These are phyloP conservation scores for Watsonalla cultraria DNA, from an alignment of 2,888 invertebrate genomes.

Conservation along the genomic window DNA sequence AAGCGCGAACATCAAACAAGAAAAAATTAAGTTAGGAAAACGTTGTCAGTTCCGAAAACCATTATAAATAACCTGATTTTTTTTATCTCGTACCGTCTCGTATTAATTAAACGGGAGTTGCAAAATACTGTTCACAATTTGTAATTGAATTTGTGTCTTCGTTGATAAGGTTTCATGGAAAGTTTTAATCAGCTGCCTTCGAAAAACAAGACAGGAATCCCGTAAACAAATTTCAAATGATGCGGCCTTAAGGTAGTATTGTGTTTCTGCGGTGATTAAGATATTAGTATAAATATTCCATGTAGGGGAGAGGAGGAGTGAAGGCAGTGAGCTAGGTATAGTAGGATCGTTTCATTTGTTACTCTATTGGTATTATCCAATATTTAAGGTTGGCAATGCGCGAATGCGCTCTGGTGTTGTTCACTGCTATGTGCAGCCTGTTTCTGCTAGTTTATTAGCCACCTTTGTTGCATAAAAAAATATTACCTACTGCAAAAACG, in stretches of 20 bases:
- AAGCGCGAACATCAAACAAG: conserved; percentile 6
- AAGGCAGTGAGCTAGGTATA: too few relatives aligned
- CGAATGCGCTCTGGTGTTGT: too few relatives aligned
- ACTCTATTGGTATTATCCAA: too few relatives aligned
- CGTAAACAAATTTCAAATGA: not conserved
- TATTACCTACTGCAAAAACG: too few relatives aligned
- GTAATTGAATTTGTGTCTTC: conserved; percentile 20
- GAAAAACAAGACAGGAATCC: not conserved
- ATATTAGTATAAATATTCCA: too few relatives aligned
- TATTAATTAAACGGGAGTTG: conserved; percentile 21
- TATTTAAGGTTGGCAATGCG: too few relatives aligned
- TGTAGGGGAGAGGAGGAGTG: too few relatives aligned
- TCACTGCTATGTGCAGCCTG: too few relatives aligned
- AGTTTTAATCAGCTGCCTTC: not conserved
- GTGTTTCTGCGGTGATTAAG: too few relatives aligned
- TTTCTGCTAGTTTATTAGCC: too few relatives aligned
- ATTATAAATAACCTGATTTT: conserved; percentile 20
- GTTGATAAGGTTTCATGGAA: not conserved
- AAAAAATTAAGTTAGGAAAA: conserved; percentile 15
- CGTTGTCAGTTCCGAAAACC: conserved; percentile 11
- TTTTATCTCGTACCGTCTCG: conserved; percentile 14
- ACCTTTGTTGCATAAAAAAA: too few relatives aligned
- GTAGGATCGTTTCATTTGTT: too few relatives aligned
- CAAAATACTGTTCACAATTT: conserved; percentile 19
- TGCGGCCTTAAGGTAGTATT: not conserved